These are phyloP conservation scores for Ligdia adustata DNA, from an alignment of 2,888 invertebrate species.

Conservation along the genomic window DNA sequence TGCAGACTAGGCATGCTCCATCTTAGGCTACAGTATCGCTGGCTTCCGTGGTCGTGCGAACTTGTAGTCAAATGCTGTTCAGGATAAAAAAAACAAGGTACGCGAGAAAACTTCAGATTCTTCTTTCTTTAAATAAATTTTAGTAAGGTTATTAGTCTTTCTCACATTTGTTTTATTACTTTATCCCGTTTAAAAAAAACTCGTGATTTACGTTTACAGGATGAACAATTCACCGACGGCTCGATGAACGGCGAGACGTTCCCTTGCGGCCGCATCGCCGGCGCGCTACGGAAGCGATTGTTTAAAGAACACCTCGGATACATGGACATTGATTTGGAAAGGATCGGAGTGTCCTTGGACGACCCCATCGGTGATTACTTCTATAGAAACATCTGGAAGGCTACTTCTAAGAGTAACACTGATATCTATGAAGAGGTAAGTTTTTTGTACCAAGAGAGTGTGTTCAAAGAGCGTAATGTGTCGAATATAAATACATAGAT, in stretches of 20 bases:
- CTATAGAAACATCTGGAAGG: constrained; percentile 93
- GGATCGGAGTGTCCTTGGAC: constrained; percentile 84
- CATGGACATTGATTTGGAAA: constrained; percentile 72
- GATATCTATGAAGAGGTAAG: constrained; percentile 91
- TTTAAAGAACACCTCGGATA: constrained; percentile 96
- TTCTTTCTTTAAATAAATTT: no score
- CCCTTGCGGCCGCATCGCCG: constrained; percentile 94
- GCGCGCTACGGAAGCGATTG: constrained; percentile 91
- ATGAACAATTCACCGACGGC: constrained; percentile 91
- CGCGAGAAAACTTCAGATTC: no score
- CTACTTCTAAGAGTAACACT: constrained; percentile 92
- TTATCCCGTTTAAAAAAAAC: no score
- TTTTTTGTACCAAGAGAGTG: constrained; percentile 9
- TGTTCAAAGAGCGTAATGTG: no score
- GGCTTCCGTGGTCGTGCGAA: no score
- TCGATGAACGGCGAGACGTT: constrained; percentile 92
- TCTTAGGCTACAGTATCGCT: no score
- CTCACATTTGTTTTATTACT: no score
- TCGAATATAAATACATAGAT: no score
- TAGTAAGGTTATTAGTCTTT: no score
- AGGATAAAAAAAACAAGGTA: no score
- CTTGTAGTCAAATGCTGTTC: no score
- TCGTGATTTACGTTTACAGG: constrained; percentile 79
- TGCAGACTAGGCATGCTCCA: no score
- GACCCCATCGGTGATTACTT: constrained; percentile 93